These are phyloP conservation scores for Brachionus koreanus DNA, from an alignment of 1,140 invertebrate species.

Conservation along the genomic window DNA sequence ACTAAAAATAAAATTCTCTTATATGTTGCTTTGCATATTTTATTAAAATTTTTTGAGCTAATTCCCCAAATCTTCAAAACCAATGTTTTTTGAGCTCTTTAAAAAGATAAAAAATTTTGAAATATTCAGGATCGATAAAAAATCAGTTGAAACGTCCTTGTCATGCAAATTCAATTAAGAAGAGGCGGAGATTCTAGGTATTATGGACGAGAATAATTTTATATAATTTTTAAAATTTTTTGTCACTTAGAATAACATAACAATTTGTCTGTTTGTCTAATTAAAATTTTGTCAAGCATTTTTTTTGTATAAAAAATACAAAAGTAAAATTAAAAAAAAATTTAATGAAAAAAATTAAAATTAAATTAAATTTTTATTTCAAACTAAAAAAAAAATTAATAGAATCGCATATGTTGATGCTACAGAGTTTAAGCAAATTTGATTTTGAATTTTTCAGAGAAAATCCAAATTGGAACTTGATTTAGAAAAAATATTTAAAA, in stretches of 20 bases:
- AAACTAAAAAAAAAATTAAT: too few relatives aligned
- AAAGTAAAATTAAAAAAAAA: too few relatives aligned
- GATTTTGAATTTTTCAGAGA: too few relatives aligned
- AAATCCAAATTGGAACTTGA: too few relatives aligned
- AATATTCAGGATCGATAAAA: not conserved
- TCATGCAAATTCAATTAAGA: not conserved
- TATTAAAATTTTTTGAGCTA: conserved; percentile 32
- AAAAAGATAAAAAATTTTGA: not conserved
- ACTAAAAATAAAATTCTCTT: conserved; percentile 29
- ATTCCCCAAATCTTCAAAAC: not conserved
- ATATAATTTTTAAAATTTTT: not conserved
- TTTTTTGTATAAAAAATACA: too few relatives aligned
- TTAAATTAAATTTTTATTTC: too few relatives aligned
- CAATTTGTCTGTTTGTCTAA: not conserved
- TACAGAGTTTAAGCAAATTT: too few relatives aligned
- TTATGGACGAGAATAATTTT: not conserved
- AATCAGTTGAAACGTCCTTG: not conserved
- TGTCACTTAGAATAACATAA: not conserved
- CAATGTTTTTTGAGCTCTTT: not conserved
- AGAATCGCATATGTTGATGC: too few relatives aligned
- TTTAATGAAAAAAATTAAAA: too few relatives aligned
- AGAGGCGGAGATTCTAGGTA: not conserved
- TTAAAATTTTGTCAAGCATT: too few relatives aligned
- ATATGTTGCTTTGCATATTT: conserved; percentile 21
- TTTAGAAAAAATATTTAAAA: too few relatives aligned